phyloP scores from a whole-genome alignment of 2,888 invertebrate genomes.

The Sicus ferrugineus region DNA sequence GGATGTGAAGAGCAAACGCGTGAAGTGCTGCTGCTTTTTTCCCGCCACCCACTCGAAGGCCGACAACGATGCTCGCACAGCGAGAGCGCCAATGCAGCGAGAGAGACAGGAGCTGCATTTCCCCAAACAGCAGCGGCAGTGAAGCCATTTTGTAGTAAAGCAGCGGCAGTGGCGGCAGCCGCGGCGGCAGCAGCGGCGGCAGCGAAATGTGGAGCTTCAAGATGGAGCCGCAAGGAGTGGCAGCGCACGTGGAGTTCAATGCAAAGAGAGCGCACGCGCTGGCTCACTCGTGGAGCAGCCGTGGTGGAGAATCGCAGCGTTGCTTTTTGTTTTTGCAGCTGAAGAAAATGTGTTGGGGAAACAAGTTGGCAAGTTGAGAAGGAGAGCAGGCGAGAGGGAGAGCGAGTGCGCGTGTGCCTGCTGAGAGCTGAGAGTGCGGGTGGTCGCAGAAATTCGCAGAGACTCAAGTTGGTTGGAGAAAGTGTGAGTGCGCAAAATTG shows the following conservation, averaged over 20 bases:
- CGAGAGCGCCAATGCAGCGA: neutral
- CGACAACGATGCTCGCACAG: neutral
- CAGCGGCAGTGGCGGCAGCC: neutral
- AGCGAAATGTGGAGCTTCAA: constrained; percentile 3
- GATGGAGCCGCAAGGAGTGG: constrained; percentile 9
- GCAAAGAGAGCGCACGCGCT: neutral
- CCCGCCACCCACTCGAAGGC: neutral
- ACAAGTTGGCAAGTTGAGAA: no score
- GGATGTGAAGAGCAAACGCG: neutral
- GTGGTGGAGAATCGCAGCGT: neutral
- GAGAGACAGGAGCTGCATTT: constrained; percentile 1
- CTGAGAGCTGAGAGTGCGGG: neutral
- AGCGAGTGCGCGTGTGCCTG: neutral
- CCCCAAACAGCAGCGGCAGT: neutral
- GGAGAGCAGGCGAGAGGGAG: neutral
- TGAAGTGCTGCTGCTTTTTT: neutral
- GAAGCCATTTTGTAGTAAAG: neutral
- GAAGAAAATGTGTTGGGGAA: neutral
- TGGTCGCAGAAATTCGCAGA: neutral
- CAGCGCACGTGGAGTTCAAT: neutral
- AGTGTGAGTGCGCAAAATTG: neutral
- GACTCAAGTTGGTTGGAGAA: neutral
- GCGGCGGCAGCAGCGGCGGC: neutral
- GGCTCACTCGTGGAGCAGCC: no score
- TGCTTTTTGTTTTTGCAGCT: neutral